These are phyloP conservation scores for Lepidocyrtinus sp. DNA, from an alignment of 2,888 invertebrate genomes.

Conservation along the genomic window DNA sequence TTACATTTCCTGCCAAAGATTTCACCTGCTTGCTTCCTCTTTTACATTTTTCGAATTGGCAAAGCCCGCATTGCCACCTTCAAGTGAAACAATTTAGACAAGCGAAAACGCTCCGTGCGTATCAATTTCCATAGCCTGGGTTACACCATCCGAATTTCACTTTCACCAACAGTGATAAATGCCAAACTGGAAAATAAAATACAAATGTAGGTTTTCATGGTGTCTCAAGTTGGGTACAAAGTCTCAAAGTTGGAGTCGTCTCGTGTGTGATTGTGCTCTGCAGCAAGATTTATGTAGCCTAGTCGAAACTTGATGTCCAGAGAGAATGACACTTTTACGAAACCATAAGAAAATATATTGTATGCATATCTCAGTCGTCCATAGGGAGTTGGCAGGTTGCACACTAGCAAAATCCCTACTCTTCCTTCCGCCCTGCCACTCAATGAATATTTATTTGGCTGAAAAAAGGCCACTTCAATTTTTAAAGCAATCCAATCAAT, in stretches of 20 bases:
- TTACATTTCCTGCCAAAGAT: not conserved
- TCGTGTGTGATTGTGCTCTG: not conserved
- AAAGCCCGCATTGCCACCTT: no score
- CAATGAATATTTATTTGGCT: constrained; percentile 49
- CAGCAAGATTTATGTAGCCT: not conserved
- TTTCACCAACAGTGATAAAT: no score
- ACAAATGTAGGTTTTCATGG: not conserved
- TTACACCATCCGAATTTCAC: no score
- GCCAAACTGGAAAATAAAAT: not conserved
- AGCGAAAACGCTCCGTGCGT: not conserved
- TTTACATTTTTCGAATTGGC: no score
- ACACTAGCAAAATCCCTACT: not conserved
- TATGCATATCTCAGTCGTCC: not conserved
- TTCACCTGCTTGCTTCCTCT: no score
- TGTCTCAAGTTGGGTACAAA: not conserved
- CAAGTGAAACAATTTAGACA: no score
- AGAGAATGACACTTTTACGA: not conserved
- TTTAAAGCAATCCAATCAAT: constrained; percentile 52
- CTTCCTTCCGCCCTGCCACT: not conserved
- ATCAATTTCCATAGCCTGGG: not conserved
- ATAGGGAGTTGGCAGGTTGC: no score
- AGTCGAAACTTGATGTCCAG: not conserved
- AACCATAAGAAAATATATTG: not conserved
- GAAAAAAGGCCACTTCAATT: constrained; percentile 53
- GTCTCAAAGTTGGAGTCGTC: not conserved